These are phyloP conservation scores for Erebia epiphron DNA, from an alignment of 2,888 invertebrate species.

Conservation along the genomic window DNA sequence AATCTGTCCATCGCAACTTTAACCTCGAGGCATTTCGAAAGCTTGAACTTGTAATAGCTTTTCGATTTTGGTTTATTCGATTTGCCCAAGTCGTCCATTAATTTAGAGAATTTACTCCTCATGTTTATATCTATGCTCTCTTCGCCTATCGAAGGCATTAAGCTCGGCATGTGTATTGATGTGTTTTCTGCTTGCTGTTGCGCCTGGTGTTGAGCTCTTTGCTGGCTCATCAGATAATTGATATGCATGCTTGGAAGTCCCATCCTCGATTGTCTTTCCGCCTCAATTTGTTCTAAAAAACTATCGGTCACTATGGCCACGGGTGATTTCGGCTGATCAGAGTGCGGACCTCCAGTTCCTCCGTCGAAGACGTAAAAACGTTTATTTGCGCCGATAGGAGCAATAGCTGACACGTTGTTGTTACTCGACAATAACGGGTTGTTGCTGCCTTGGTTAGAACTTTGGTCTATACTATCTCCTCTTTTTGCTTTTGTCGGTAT, in stretches of 20 bases:
- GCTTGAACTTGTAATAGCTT: conserved; percentile 89
- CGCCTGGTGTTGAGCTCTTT: conserved; percentile 64
- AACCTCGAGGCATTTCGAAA: conserved; percentile 85
- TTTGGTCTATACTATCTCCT: conserved; percentile 73
- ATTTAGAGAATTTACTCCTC: conserved; percentile 80
- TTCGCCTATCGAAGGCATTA: conserved; percentile 82
- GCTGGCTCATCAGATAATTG: conserved; percentile 72
- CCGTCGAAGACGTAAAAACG: conserved; percentile 77
- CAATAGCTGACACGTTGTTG: conserved; percentile 72
- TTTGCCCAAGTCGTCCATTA: conserved; percentile 81
- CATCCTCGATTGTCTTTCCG: conserved; percentile 74
- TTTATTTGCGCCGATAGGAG: conserved; percentile 75
- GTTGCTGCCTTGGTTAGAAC: conserved; percentile 79
- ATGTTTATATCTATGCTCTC: conserved; percentile 80
- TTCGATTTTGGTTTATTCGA: conserved; percentile 80
- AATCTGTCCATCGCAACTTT: conserved; percentile 97
- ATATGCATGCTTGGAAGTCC: conserved; percentile 79
- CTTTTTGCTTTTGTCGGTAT: conserved; percentile 62
- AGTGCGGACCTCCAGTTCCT: conserved; percentile 62
- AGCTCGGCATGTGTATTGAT: conserved; percentile 63
- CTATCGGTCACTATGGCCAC: conserved; percentile 78
- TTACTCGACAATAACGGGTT: conserved; percentile 76
- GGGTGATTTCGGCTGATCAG: conserved; percentile 73
- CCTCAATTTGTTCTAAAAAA: conserved; percentile 75
- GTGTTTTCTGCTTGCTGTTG: conserved; percentile 61